Percentiles rank a stretch among this genome's conserved stretches.
phyloP scores from a whole-genome alignment of 2,113 vertebrate species.

The Epinephelus moara region DNA sequence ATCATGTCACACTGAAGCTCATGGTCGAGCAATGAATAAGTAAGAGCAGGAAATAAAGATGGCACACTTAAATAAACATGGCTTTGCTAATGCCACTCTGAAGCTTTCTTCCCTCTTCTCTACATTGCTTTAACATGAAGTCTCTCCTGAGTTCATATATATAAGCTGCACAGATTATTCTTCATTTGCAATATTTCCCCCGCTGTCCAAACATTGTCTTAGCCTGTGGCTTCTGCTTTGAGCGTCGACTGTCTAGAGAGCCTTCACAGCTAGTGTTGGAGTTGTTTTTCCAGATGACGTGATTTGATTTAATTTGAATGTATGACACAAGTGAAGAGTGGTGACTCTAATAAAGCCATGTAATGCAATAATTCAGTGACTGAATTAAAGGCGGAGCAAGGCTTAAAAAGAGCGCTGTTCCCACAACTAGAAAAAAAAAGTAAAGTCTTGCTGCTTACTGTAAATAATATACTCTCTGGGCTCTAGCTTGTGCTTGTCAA shows the following conservation, averaged over 20 bases:
- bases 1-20: slow-evolving; percentile 62
- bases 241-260: slow-evolving; percentile 30
- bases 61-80: slow-evolving; percentile 34
- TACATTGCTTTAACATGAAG: slow-evolving; percentile 7
- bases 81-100: slow-evolving; percentile 29
- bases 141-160: slow-evolving; percentile 1
- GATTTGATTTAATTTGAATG: slow-evolving; percentile 67
- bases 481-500: slow-evolving; percentile 14
- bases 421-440: slow-evolving; percentile 15
- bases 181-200: slow-evolving; percentile 4
- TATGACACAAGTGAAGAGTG: slow-evolving; percentile 74
- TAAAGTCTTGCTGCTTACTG: slow-evolving; percentile 28
- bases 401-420: slow-evolving; percentile 39
- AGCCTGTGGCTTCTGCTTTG: slow-evolving; percentile 40
- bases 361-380: slow-evolving; percentile 72
- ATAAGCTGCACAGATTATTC: background rate
- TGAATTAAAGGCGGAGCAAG: slow-evolving; percentile 60
- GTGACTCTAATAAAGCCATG: slow-evolving; percentile 76
- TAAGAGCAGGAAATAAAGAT: slow-evolving; percentile 60
- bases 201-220: slow-evolving; percentile 23
- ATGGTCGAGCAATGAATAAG: slow-evolving; percentile 56
- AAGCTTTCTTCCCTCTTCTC: slow-evolving; percentile 5
- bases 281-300: slow-evolving; percentile 55
- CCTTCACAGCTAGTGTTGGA: slow-evolving; percentile 40
- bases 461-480: slow-evolving; percentile 43